Evolutionary conservation across 2,797 vertebrate genomes (phyloP).

Genomic region (Enteromius argenteus): DNA sequence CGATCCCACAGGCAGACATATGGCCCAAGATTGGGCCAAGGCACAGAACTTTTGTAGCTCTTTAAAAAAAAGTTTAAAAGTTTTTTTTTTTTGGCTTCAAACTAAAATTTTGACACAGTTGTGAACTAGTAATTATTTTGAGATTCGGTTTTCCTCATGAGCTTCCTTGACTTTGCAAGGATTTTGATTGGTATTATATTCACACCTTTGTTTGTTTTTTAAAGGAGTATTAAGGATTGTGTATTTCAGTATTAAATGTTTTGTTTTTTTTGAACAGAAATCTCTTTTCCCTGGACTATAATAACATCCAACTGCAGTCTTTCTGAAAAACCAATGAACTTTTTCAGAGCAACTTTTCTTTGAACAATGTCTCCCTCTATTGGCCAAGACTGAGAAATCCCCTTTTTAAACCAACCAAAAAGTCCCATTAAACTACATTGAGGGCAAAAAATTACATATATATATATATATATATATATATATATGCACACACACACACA

Average conservation of each 20-base stretch:
- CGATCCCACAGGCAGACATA: background rate
- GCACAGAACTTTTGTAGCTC: background rate
- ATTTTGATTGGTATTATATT: background rate
- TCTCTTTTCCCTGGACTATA: background rate
- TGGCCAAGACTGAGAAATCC: background rate
- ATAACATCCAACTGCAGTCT: background rate
- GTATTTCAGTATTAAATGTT: background rate
- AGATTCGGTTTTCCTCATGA: background rate
- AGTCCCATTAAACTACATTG: background rate
- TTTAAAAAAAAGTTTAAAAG: background rate
- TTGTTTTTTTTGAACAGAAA: background rate
- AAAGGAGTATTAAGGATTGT: background rate
- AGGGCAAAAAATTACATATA: no score
- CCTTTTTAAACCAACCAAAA: background rate
- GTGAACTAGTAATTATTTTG: background rate
- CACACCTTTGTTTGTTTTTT: background rate
- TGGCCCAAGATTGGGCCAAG: background rate
- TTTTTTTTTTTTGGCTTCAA: background rate
- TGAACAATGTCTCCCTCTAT: conserved; percentile 40
- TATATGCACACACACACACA: no score
- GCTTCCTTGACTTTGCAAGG: background rate
- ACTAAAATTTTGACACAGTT: background rate
- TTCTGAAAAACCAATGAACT: background rate
- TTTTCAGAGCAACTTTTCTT: background rate
- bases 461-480: background rate